Percentiles rank a stretch among this genome's conserved stretches.
Conservation (phyloP, 2,113 vertebrate genomes). For the Hirundichthys speculiger region DNA sequence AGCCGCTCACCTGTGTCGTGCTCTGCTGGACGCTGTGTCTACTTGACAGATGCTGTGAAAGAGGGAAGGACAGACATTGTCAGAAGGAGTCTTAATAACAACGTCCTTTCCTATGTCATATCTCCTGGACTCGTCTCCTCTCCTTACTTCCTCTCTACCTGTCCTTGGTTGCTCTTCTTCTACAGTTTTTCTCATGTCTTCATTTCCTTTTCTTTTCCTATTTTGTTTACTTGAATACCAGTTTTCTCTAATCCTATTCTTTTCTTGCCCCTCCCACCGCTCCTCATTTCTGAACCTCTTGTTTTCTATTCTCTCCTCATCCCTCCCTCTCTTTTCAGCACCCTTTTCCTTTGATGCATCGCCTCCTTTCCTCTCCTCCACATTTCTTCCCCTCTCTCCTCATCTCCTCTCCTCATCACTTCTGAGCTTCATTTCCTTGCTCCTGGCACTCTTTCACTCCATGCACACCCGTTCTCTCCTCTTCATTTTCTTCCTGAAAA, state of each 20-base stretch:
- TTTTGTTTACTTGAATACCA: too few relatives aligned
- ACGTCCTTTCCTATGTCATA: too few relatives aligned
- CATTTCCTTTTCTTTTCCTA: background rate
- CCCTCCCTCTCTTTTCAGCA: too few relatives aligned
- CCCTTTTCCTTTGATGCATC: background rate
- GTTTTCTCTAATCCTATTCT: too few relatives aligned
- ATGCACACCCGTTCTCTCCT: background rate
- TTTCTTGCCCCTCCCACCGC: too few relatives aligned
- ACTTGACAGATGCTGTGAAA: slow-evolving; percentile 92
- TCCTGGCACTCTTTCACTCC: background rate
- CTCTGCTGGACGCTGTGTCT: slow-evolving; percentile 96
- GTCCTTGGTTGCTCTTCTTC: background rate
- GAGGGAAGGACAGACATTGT: slow-evolving; percentile 15
- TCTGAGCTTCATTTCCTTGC: background rate
- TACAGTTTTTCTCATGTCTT: background rate
- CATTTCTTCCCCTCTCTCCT: background rate
- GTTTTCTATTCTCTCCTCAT: background rate
- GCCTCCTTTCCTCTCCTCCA: background rate
- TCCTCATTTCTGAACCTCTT: too few relatives aligned
- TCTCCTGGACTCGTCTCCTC: background rate
- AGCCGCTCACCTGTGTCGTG: slow-evolving; percentile 94
- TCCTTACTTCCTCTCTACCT: background rate
- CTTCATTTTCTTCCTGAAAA: background rate
- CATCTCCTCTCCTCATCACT: background rate
- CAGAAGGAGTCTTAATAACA: too few relatives aligned